Evolutionary conservation across 2,888 invertebrate species (phyloP), one percentile per base, ranked within the genome.

Genomic region (Osmoderma eremita): DNA sequence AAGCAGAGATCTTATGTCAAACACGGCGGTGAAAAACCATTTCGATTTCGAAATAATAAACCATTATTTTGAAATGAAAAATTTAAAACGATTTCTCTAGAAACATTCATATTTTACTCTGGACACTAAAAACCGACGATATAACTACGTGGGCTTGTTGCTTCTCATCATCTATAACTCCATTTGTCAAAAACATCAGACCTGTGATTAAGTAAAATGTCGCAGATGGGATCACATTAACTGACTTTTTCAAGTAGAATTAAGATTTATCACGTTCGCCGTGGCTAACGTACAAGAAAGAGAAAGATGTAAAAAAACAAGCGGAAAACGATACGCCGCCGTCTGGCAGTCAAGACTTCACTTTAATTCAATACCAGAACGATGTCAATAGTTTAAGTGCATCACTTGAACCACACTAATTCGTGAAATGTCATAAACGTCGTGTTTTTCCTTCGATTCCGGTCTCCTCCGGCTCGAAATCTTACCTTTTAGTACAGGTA

Each of bases 381-480:
- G 22, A 56, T 20, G 41, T 22, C 18, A 39, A 41, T 56, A 41
- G 41, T 56, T 41, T 39, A 41, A 54, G 39, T 56, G 56, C 20
- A 41, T 3, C 56, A n/a, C 22, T 56, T 39, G 4, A 54, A n/a
- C 39, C 12, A 41, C 39, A n/a, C n/a, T 56, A 56, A 41, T 56
- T 39, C 39, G 41, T n/a, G 20, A 41, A 56, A 56, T 41, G 41
- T 20, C 22, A 13, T 41, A 48, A 48, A 20, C 18, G 12, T 48
- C 20, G 20, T 20, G 48, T n/a, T 41, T 39, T 18, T 56, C 22
- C 13, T 41, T 39, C 12, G 4, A n/a, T 54, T 41, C 56, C 13
- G 8, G 41, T 56, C 18, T 56, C n/a, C n/a, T 18, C 15, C n/a
- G 5, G 1, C 13, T 41, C 36, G 22, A 56, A 18, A 41, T 20